Evolutionary conservation across 2,113 vertebrate species (phyloP), one percentile per base, ranked within the genome.

Genomic region (Neomonachus schauinslandi): DNA sequence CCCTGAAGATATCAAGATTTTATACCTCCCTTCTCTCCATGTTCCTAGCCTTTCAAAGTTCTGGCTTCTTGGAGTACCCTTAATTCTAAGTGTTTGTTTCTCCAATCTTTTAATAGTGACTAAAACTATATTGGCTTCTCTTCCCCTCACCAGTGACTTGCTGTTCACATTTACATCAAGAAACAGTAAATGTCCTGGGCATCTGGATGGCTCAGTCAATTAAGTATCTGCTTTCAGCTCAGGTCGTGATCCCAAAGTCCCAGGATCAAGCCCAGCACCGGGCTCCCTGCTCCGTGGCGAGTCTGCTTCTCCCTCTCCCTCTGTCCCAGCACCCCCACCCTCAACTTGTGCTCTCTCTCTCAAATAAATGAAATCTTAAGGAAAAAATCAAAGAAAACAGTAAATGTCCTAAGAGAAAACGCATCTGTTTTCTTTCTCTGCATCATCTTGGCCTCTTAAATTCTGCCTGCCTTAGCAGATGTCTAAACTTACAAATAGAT

Each of bases 71-170:
- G 24, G 46, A 72, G 16, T 28, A 49, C 2, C 13, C 5, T 3
- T 4, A 8, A 24, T 63, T 65, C 33, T 69, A 76, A n/a, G 18
- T 39, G 3, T 89, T 55, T 55, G 6, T 83, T 36, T 31, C 3
- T 51, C 1, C 16, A 51, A 16, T 0, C 1, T 28, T 72, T 46
- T 65, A 12, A 71, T 11, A 51, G 71, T 19, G 51, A 88, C 13
- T 39, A 28, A 67, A 81, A 22, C 21, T 42, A 12, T 67, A 19
- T 2, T 77, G 21, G 1, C 0, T 63, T 57, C 39, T 65, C 51
- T n/a, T 1, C 6, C 1, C 0, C 12, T 28, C 18, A 14, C 24
- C 12, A 36, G 7, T 14, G 55, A 36, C 11, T 84, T 24, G 3
- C 0, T 42, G 7, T n/a, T 89, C 77, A 14, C 18, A 39, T 67